A percentile compares a stretch with the other conserved stretches of the same genome.
Conservation (phyloP, 2,113 vertebrate species). For the Numida meleagris region DNA sequence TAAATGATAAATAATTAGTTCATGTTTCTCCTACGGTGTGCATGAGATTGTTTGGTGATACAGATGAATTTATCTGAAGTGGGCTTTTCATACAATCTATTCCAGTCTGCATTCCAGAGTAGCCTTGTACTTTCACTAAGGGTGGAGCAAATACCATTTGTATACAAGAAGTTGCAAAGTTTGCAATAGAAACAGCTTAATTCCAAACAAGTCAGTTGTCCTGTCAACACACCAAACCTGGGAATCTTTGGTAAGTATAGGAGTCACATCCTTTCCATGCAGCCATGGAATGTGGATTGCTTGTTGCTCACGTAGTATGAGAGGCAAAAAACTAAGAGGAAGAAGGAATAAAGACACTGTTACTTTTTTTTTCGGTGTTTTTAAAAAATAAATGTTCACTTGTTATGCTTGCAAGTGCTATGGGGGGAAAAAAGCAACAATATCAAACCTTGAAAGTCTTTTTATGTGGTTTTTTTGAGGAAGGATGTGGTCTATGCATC, state of each 20-base stretch:
- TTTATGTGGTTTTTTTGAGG: neutral
- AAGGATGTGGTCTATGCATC: neutral
- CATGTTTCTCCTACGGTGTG: neutral
- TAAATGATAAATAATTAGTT: conserved; percentile 31
- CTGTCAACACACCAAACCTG: neutral
- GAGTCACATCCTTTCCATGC: fast-evolving
- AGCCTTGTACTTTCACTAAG: neutral
- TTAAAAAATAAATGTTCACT: neutral
- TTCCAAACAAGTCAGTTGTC: neutral
- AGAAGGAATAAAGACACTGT: neutral
- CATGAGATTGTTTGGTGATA: neutral
- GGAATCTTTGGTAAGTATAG: neutral
- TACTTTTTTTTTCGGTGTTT: neutral
- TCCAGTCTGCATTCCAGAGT: neutral
- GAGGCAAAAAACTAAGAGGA: neutral
- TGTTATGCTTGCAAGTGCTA: neutral
- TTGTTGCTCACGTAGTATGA: neutral
- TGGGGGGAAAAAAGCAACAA: neutral
- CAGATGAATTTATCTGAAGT: neutral
- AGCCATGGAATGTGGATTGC: neutral
- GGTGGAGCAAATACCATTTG: neutral
- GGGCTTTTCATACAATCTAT: neutral
- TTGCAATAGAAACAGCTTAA: neutral
- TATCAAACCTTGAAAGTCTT: neutral
- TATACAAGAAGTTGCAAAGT: neutral